These are phyloP conservation scores for Tenthredo scrophulariae DNA, from an alignment of 2,888 invertebrate genomes.

Conservation along the genomic window DNA sequence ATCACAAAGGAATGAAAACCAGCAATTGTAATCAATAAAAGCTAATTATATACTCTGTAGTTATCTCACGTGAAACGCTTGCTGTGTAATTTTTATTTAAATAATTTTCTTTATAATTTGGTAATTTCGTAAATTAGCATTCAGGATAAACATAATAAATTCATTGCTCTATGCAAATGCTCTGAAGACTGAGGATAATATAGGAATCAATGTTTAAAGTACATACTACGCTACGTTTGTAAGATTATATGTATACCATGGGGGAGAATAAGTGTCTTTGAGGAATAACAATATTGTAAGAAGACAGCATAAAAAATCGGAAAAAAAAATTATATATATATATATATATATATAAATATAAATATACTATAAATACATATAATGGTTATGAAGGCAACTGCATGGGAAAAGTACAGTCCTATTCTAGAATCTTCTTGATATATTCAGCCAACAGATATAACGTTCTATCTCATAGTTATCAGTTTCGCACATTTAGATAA, in stretches of 20 bases:
- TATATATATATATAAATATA: not conserved
- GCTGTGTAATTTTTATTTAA: constrained; percentile 19
- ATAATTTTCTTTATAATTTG: constrained; percentile 4
- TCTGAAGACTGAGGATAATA: constrained; percentile 48
- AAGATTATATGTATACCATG: constrained; percentile 28
- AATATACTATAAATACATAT: not conserved
- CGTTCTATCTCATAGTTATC: not conserved
- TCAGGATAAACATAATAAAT: constrained; percentile 4
- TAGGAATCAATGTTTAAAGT: constrained; percentile 36
- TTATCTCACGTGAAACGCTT: constrained; percentile 4
- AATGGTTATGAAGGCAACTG: constrained; percentile 28
- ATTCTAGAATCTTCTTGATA: constrained; percentile 32
- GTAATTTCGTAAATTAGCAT: constrained; percentile 19
- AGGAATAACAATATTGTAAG: constrained; percentile 16
- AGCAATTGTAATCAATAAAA: constrained; percentile 10
- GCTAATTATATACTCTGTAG: not conserved
- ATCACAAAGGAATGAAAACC: constrained; percentile 3
- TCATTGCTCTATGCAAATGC: constrained; percentile 34
- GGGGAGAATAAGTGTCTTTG: constrained; percentile 36
- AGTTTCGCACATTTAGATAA: constrained; percentile 16
- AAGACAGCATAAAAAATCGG: not conserved
- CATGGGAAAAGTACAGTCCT: constrained; percentile 2
- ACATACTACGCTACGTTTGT: constrained; percentile 9
- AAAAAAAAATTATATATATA: not conserved
- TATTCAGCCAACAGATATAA: constrained; percentile 28